Base-by-base conservation (phyloP, 2,797 vertebrate genomes). In the Channallabes apus region DNA sequence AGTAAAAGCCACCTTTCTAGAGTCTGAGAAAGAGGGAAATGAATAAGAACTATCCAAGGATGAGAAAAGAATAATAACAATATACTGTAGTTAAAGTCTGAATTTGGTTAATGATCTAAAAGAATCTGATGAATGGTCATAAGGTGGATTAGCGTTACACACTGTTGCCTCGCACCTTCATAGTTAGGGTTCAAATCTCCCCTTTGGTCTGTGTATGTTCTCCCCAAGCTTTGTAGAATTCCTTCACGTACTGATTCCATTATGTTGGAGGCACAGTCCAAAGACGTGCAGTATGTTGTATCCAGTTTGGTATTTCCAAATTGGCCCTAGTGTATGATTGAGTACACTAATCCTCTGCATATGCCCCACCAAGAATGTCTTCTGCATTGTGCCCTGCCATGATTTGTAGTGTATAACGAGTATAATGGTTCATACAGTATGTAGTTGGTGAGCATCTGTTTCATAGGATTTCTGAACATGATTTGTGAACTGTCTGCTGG, bases 381-480 rank as follows among this genome's bases (percentile, higher is more conserved):
- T 14, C 51, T 54, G 51, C 12, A 14, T 54, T 54, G 51, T 54
- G 51, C 51, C 51, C 51, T 54, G 51, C 51, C 3, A 14, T 54
- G 51, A 54, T 14, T 54, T 54, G 51, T 54, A 54, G 51, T 14
- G 3, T 54, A 54, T 54, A 14, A 82, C 82, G 83, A 86, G 82
- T 82, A 7, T 72, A 83, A 69, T 59, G 85, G 75, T 71, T 61
- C 61, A 58, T 79, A 54, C 51, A 54, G 51, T 54, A 73, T 86
- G 72, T 80, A 84, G 82, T 82, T 27, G 17, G 38, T 68, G 9
- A 79, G 86, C 82, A 88, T 85, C 85, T 87, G 85, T 86, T 89
- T 86, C 69, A 38, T 82, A 35, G 24, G 68, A 85, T 84, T 80
- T 85, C 46, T 82, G 65, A 87, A 84, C 32, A 56, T 85, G 61